These are phyloP conservation scores for Cantharis rufa DNA, from an alignment of 2,888 invertebrate species.

Conservation along the genomic window DNA sequence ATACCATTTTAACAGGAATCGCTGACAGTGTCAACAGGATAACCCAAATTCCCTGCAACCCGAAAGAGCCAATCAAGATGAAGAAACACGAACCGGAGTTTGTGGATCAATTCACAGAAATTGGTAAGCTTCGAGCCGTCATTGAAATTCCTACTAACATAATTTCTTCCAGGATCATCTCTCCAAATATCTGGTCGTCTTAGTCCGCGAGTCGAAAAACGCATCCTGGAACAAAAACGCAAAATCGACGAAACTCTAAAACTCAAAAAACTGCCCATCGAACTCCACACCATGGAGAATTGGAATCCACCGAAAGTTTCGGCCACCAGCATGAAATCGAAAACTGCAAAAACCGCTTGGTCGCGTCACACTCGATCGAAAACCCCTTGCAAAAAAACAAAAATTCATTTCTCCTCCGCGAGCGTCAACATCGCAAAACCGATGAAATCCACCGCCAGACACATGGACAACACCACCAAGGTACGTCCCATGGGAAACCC, in stretches of 20 bases:
- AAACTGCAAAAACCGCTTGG: background rate
- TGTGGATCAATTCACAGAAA: background rate
- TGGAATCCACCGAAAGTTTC: background rate
- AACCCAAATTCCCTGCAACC: constrained; percentile 45
- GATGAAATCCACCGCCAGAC: constrained; percentile 32
- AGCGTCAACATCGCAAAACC: constrained; percentile 26
- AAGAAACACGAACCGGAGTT: background rate
- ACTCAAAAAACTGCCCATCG: background rate
- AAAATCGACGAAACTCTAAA: background rate
- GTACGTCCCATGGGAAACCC: constrained; percentile 13
- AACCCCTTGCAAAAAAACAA: background rate
- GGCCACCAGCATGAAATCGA: constrained; percentile 18
- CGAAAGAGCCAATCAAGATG: constrained; percentile 14
- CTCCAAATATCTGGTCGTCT: background rate
- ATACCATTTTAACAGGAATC: constrained; percentile 51
- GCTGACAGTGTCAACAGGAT: constrained; percentile 51
- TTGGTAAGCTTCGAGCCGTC: background rate
- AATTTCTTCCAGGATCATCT: background rate
- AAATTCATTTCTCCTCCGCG: constrained; percentile 25
- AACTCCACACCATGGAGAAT: background rate
- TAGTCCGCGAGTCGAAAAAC: constrained; percentile 3
- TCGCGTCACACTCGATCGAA: background rate
- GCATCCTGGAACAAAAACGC: constrained; percentile 1
- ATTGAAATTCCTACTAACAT: background rate
- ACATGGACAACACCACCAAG: constrained; percentile 31